Percentiles rank a stretch among this genome's conserved stretches.
These are phyloP conservation scores for Syngnathus rostellatus DNA, from an alignment of 2,797 vertebrate genomes.

Conservation along the genomic window DNA sequence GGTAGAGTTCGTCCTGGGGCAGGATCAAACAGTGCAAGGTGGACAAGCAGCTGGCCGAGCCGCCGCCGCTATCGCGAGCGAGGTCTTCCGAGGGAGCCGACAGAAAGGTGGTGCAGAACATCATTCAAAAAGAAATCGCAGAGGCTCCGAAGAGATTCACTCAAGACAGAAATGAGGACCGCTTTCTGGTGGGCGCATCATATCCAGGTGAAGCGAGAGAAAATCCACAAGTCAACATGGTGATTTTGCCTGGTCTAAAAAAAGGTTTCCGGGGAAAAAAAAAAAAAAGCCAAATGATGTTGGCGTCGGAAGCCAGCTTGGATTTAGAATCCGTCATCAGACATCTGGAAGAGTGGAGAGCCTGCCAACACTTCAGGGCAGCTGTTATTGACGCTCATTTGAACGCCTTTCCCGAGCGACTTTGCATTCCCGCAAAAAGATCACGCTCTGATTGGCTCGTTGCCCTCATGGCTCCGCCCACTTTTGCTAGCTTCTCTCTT, in stretches of 20 bases:
- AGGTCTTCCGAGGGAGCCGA: slow-evolving; percentile 67
- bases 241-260: not conserved
- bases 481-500: slow-evolving; percentile 16
- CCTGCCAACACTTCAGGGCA: slow-evolving; percentile 18
- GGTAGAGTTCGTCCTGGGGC: slow-evolving; percentile 71
- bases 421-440: slow-evolving; percentile 24
- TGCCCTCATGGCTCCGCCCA: slow-evolving; percentile 25
- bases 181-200: slow-evolving; percentile 1
- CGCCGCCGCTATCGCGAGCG: slow-evolving; percentile 33
- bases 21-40: slow-evolving; percentile 74
- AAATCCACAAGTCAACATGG: not conserved
- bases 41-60: slow-evolving; percentile 62
- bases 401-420: slow-evolving; percentile 1
- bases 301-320: slow-evolving; percentile 5
- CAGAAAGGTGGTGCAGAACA: slow-evolving; percentile 80
- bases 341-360: slow-evolving; percentile 23
- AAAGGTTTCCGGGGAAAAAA: slow-evolving; percentile 6
- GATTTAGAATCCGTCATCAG: slow-evolving; percentile 16
- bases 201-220: not conserved
- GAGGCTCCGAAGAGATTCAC: not conserved
- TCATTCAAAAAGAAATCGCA: slow-evolving; percentile 35
- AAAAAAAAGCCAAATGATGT: slow-evolving; percentile 11
- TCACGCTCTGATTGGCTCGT: slow-evolving; percentile 16
- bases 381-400: not conserved
- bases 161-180: not conserved